Evolutionary conservation across 2,888 invertebrate genomes (phyloP), one percentile per base, ranked within the genome.

Genomic region (Xestia c-nigrum): DNA sequence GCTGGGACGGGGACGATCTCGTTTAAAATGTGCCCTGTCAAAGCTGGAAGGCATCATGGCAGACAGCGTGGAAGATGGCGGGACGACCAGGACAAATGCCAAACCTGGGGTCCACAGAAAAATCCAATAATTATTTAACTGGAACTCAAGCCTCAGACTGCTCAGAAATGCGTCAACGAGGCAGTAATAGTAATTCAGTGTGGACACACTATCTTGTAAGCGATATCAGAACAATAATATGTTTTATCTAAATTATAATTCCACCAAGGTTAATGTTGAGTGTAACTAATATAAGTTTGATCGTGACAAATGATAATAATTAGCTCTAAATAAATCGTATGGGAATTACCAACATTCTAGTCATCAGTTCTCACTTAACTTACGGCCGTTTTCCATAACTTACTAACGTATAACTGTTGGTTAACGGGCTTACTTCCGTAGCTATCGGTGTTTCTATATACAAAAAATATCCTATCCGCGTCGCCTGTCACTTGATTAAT

Each of bases 201-300:
- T 69, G 63, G 16, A 50, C 46, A 61, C 61, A 55, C 40, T 69
- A 69, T 40, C 19, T 55, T 40, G n/a, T 31, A 55, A 77, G 4
- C 63, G 63, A 79, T 79, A 71, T 19, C 24, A 63, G 19, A 50
- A 24, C 16, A 78, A 47, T 64, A 6, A 40, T n/a, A 43, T 55
- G 46, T 78, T 77, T 78, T 78, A 77, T 78, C 78, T 63, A 63
- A 55, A 78, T 78, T 46, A 61, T n/a, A 46, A 52, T 31, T 47
- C 46, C 2, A 0, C 14, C 63, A 69, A 79, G 77, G 77, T 64
- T 24, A 7, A 19, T 31, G 21, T 61, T 77, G 43, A 21, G 46
- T 61, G 59, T 66, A 43, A 40, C 12, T 64, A 74, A 52, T 55
- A 24, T 38, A 24, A 47, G 24, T 59, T 57, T 59, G 31, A 50